Percentiles rank a stretch among this genome's conserved stretches.
phyloP scores from a whole-genome alignment of 92 coral and sea anemone genomes.

The Porites evermanni region DNA sequence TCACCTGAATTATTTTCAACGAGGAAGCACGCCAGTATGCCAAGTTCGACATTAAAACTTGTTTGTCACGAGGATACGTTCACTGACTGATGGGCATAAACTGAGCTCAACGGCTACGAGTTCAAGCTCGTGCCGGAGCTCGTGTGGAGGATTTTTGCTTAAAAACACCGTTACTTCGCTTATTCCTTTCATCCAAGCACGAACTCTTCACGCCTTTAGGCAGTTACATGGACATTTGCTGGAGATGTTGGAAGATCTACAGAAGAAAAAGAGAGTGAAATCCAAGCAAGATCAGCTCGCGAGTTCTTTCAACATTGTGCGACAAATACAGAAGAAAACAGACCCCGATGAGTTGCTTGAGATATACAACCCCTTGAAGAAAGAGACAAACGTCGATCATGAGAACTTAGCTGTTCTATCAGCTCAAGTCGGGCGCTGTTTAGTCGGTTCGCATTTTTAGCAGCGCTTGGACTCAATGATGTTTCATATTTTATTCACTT shows the following conservation, averaged over 20 bases:
- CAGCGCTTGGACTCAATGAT: conserved; percentile 26
- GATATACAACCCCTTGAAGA: conserved; percentile 24
- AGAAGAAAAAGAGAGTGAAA: neutral
- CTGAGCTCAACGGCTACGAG: too few species aligned
- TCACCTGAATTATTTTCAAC: neutral
- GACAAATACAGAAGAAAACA: conserved; percentile 19
- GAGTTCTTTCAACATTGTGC: conserved; percentile 28
- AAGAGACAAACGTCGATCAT: neutral
- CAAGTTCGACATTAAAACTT: neutral
- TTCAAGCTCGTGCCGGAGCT: neutral
- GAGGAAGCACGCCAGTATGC: neutral
- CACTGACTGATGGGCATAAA: neutral
- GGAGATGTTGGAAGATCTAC: conserved; percentile 10
- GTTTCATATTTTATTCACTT: conserved; percentile 54
- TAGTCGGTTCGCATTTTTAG: conserved; percentile 10
- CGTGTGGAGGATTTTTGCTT: too few species aligned
- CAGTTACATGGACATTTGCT: neutral
- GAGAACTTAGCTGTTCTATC: conserved; percentile 1
- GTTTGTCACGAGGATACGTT: neutral
- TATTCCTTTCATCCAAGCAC: too few species aligned
- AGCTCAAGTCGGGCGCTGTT: conserved; percentile 46
- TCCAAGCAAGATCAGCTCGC: neutral
- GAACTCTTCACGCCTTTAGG: neutral
- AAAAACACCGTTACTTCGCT: neutral
- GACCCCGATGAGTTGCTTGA: conserved; percentile 45